These are phyloP conservation scores for Psettodes erumei DNA, from an alignment of 2,113 vertebrate species.

Conservation along the genomic window DNA sequence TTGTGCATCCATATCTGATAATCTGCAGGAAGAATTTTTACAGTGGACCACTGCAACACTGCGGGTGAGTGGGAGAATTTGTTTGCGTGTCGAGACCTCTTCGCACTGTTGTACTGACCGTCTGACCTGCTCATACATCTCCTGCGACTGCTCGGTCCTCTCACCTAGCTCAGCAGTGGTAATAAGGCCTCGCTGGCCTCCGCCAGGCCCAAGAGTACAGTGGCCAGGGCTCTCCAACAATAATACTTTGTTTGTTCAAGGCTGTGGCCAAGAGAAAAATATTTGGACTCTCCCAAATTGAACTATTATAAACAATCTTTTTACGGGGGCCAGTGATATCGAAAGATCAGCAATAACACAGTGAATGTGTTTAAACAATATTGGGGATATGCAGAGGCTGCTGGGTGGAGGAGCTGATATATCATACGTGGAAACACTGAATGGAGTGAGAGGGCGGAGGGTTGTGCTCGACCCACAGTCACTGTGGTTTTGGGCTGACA, in stretches of 20 bases:
- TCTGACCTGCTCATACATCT: conserved; percentile 55
- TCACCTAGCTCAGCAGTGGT: conserved; percentile 51
- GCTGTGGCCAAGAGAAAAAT: conserved; percentile 79
- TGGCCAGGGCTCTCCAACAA: conserved; percentile 76
- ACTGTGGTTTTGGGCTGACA: conserved; percentile 36
- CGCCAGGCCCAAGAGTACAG: conserved; percentile 51
- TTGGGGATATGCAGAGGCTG: conserved; percentile 51
- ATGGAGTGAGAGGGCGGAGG: conserved; percentile 30
- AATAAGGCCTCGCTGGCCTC: conserved; percentile 61
- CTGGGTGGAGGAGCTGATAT: conserved; percentile 55
- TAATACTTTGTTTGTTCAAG: conserved; percentile 82
- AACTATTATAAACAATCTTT: conserved; percentile 82
- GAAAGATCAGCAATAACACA: conserved; percentile 75
- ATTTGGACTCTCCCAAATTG: conserved; percentile 82
- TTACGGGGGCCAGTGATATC: conserved; percentile 72
- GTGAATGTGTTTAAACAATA: conserved; percentile 71
- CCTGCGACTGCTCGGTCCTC: conserved; percentile 37
- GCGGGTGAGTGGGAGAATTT: conserved; percentile 46
- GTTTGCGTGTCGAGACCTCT: conserved; percentile 56
- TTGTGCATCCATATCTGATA: conserved; percentile 45
- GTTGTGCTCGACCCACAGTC: conserved; percentile 12
- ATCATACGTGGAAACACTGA: conserved; percentile 57
- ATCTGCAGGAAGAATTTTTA: conserved; percentile 25
- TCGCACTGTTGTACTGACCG: conserved; percentile 29
- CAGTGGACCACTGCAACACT: conserved; percentile 10